Evolutionary conservation across 2,888 invertebrate species (phyloP).

Genomic region (Aromia moschata): DNA sequence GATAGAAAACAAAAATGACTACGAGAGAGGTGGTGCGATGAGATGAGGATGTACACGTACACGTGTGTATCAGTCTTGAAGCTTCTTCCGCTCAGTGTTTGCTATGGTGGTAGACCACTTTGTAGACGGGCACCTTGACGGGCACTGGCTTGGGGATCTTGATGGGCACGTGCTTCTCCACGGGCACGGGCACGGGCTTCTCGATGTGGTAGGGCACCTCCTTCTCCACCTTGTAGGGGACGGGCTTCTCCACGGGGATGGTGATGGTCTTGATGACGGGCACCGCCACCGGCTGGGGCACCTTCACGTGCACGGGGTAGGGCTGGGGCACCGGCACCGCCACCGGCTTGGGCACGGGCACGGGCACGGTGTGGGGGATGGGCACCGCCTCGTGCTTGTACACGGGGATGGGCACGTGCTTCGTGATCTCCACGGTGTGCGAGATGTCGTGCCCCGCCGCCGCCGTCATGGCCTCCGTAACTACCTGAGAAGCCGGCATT

Average conservation of each 20-base stretch:
- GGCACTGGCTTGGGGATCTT: constrained; percentile 75
- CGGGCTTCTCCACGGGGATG: constrained; percentile 76
- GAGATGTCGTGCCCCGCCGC: constrained; percentile 60
- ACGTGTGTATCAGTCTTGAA: constrained; percentile 55
- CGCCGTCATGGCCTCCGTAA: constrained; percentile 49
- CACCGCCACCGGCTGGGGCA: constrained; percentile 74
- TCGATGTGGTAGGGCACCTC: constrained; percentile 72
- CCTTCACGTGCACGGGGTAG: constrained; percentile 74
- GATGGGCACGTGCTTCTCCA: constrained; percentile 75
- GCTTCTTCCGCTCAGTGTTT: constrained; percentile 61
- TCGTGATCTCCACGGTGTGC: constrained; percentile 74
- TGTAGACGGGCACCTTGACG: constrained; percentile 76
- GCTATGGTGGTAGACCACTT: constrained; percentile 76
- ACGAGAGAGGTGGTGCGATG: constrained; percentile 31
- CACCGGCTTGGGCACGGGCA: constrained; percentile 75
- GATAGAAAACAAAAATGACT: constrained; percentile 34
- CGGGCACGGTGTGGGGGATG: constrained; percentile 64
- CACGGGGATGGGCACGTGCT: constrained; percentile 68
- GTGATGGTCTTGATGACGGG: constrained; percentile 75
- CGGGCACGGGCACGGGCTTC: constrained; percentile 75
- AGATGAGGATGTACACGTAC: constrained; percentile 31
- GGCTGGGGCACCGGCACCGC: constrained; percentile 75
- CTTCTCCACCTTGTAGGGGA: constrained; percentile 76
- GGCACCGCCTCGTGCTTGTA: constrained; percentile 65
- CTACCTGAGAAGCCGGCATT: constrained; percentile 57